These are phyloP conservation scores for Leucopternis melanops DNA, from an alignment of 2,113 vertebrate genomes.

Conservation along the genomic window DNA sequence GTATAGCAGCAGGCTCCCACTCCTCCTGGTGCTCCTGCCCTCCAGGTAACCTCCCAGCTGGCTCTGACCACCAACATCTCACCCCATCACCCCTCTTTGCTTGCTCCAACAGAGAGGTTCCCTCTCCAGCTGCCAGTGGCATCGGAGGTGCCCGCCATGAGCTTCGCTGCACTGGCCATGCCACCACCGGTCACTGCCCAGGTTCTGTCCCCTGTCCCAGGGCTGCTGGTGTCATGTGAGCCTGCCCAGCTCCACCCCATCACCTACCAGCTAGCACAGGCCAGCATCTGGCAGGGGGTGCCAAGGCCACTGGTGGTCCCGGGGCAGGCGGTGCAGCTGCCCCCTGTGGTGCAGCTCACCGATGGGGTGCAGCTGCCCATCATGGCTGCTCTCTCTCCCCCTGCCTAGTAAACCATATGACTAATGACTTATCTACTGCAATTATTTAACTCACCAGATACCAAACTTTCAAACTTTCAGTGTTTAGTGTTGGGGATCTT, in stretches of 20 bases:
- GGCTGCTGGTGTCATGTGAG: not conserved
- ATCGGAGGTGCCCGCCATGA: not conserved
- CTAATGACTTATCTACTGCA: slow-evolving; percentile 21
- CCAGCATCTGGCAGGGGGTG: not conserved
- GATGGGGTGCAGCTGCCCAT: not conserved
- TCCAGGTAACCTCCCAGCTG: not conserved
- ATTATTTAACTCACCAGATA: slow-evolving; percentile 34
- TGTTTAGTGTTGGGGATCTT: not conserved
- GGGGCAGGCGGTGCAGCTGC: not conserved
- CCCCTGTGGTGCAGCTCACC: not conserved
- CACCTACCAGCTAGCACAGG: not conserved
- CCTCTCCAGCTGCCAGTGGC: not conserved
- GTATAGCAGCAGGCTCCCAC: no score
- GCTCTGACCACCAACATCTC: not conserved
- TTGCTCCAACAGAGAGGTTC: not conserved
- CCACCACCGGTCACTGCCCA: not conserved
- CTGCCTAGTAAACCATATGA: not conserved
- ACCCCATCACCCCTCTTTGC: not conserved
- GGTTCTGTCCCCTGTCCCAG: not conserved
- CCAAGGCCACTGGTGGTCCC: not conserved
- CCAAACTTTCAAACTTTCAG: not conserved
- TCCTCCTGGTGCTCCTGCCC: no score
- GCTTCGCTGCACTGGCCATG: not conserved
- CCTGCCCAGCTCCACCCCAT: not conserved
- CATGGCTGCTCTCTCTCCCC: not conserved